phyloP scores from a whole-genome alignment of 1,140 invertebrate genomes.

The Ceratina australensis region DNA sequence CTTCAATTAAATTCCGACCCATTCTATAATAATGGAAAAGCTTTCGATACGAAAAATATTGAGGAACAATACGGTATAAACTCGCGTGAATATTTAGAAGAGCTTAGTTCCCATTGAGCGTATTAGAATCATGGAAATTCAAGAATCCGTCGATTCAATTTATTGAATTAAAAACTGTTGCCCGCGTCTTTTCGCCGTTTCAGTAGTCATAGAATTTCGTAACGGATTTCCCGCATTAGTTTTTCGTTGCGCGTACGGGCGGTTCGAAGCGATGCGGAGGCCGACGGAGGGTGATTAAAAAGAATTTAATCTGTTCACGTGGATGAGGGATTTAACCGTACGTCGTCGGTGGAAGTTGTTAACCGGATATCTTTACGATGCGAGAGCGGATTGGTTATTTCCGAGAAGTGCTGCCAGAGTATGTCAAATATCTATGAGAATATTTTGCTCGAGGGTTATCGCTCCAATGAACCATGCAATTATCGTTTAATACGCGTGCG shows the following conservation, averaged over 20 bases:
- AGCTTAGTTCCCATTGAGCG: too few relatives aligned
- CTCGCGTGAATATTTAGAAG: too few relatives aligned
- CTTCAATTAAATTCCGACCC: too few relatives aligned
- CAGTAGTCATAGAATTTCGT: neutral
- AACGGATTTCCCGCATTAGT: slow-evolving; percentile 4
- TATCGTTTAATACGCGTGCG: neutral
- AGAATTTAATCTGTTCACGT: slow-evolving; percentile 23
- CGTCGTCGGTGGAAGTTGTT: slow-evolving; percentile 15
- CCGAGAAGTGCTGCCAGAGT: neutral
- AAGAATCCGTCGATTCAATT: too few relatives aligned
- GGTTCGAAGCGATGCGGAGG: neutral
- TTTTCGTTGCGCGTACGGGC: neutral
- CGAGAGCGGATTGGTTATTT: slow-evolving; percentile 11
- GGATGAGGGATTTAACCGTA: slow-evolving; percentile 9
- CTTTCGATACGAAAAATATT: too few relatives aligned
- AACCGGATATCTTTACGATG: slow-evolving; percentile 4
- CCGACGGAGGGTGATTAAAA: slow-evolving; percentile 21
- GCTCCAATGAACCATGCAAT: neutral
- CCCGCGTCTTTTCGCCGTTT: neutral
- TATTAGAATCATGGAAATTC: too few relatives aligned
- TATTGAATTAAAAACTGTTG: too few relatives aligned
- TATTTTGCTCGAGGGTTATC: neutral
- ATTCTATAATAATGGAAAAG: too few relatives aligned
- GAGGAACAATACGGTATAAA: too few relatives aligned
- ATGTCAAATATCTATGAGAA: neutral